Evolutionary conservation across 1,140 invertebrate genomes (phyloP), one percentile per base, ranked within the genome.

Genomic region (Diabrotica virgifera): DNA sequence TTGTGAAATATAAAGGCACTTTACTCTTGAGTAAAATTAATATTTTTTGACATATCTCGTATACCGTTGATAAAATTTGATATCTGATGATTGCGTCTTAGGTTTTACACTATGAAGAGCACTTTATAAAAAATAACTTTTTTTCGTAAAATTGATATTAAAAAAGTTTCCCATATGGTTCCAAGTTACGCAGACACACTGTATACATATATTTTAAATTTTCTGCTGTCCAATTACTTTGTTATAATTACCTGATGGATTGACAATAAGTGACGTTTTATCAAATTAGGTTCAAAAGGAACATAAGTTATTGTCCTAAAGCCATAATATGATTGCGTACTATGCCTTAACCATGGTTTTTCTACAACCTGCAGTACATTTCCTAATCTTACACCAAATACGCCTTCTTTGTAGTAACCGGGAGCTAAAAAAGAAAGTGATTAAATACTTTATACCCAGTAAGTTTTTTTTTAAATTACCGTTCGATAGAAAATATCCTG

Each of bases 311-410:
- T 83, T 38, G 93, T 88, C 67, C 87, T 86, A 79, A 98, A 96
- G 64, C 83, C 84, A 8, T 90, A 77, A 74, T 87, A 90, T 60
- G 75, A 79, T 67, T 81, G 77, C 0, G 81, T 83, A 38, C 73
- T 73, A 74, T 82, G 77, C 38, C 78, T 73, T 14, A 80, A 76
- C 65, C 78, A 80, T 9, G 81, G 76, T 12, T 82, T 86, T 55
- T 89, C 83, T 10, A 91, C 80, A 5, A 97, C 90, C 80, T 96
- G 87, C n/a, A 97, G 81, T 51, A 96, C 85, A 79, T 96, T 98
- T 77, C 97, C 95, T 50, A 99, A 84, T 52, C 95, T 85, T 24
- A 97, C 87, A 4, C 97, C 97, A 82, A 94, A 99, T 64, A 92
- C 86, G 9, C 86, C 87, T 70, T 89, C 86, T 76, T 94, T 89